Evolutionary conservation across 2,797 vertebrate species (phyloP).

Genomic region (Hydrolagus colliei): DNA sequence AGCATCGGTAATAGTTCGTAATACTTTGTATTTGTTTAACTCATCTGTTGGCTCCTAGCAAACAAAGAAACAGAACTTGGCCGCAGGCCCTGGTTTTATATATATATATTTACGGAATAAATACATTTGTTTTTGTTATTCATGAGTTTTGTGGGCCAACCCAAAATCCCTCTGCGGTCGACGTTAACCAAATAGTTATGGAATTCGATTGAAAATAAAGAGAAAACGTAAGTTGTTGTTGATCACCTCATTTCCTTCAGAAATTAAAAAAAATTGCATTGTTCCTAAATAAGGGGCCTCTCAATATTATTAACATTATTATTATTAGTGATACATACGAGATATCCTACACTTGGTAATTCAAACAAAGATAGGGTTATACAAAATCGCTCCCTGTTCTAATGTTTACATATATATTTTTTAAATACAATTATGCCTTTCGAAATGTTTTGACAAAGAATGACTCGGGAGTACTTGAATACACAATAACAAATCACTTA

Average conservation of each 20-base stretch:
- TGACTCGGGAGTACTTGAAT: background rate
- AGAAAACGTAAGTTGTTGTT: background rate
- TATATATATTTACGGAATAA: background rate
- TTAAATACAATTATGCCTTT: background rate
- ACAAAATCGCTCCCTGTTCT: background rate
- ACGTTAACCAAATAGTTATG: background rate
- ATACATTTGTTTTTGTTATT: background rate
- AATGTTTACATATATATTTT: too few species aligned
- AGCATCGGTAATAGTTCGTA: constrained; percentile 32
- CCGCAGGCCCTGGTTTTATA: background rate
- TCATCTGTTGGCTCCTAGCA: background rate
- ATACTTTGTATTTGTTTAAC: background rate
- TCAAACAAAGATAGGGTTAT: background rate
- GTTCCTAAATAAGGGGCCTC: background rate
- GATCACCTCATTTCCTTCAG: background rate
- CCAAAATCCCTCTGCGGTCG: background rate
- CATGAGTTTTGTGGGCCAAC: background rate
- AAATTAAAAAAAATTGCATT: background rate
- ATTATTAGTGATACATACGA: background rate
- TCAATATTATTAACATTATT: background rate
- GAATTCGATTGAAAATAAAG: background rate
- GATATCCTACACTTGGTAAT: background rate
- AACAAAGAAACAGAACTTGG: background rate
- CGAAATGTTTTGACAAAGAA: background rate
- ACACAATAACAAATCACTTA: background rate